Evolutionary conservation across 2,113 vertebrate genomes (phyloP).

Genomic region (Dromaius novaehollandiae): DNA sequence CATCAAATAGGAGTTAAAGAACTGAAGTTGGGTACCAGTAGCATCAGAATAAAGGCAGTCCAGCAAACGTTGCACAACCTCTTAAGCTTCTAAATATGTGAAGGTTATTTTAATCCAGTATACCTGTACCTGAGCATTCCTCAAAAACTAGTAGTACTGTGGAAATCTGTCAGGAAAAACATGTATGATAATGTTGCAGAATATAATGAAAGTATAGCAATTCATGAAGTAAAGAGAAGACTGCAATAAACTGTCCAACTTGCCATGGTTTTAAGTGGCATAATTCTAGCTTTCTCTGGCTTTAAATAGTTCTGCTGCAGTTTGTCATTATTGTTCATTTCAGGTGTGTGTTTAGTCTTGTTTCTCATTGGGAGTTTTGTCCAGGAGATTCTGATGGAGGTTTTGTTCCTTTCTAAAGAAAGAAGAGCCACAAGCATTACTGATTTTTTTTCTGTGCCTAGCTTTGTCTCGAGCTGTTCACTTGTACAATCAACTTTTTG

Average conservation of each 20-base stretch:
- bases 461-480: neutral
- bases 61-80: neutral
- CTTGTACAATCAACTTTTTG: neutral
- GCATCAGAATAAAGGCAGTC: neutral
- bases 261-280: neutral
- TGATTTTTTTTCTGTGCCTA: neutral
- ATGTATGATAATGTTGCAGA: neutral
- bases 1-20: neutral
- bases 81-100: neutral
- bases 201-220: neutral
- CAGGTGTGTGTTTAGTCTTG: neutral
- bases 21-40: neutral
- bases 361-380: slow-evolving; percentile 24
- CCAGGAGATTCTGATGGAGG: neutral
- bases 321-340: neutral
- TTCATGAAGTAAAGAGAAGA: neutral
- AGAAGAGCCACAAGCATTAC: neutral
- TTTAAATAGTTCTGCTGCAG: neutral
- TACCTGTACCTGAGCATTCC: neutral
- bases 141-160: neutral
- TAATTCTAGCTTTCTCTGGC: neutral
- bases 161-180: neutral
- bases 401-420: neutral
- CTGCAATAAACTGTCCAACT: neutral
- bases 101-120: neutral